These are phyloP conservation scores for Drosophila aldrichi DNA, from an alignment of 2,888 invertebrate species.

Conservation along the genomic window DNA sequence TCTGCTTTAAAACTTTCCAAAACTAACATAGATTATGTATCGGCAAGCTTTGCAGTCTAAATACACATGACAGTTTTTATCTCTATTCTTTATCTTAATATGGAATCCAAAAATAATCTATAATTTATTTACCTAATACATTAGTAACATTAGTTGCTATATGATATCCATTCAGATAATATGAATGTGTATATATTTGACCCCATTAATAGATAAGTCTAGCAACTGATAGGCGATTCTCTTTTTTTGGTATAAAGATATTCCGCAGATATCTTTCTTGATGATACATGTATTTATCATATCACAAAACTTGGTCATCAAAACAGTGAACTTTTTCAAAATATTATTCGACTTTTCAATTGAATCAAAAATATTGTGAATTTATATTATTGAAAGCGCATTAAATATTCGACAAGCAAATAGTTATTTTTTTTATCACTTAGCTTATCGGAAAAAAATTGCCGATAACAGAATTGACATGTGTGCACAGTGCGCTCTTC, in stretches of 20 bases:
- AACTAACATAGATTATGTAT: not conserved
- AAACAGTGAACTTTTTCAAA: no score
- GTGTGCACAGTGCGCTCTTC: slow-evolving; percentile 35
- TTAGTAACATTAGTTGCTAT: not conserved
- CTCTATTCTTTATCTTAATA: slow-evolving; percentile 8
- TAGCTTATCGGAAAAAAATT: slow-evolving; percentile 43
- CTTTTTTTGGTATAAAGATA: not conserved
- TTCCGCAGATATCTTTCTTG: not conserved
- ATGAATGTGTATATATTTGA: not conserved
- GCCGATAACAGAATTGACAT: slow-evolving; percentile 69
- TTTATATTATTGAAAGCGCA: slow-evolving; percentile 8
- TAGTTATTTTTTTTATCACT: slow-evolving; percentile 27
- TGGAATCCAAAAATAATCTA: not conserved
- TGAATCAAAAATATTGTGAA: not conserved
- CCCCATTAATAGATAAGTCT: not conserved
- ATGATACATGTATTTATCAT: not conserved
- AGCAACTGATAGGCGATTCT: not conserved
- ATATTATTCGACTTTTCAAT: not conserved
- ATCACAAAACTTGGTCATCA: no score
- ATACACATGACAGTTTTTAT: not conserved
- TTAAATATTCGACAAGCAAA: not conserved
- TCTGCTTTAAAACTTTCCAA: slow-evolving; percentile 1
- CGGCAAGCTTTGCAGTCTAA: not conserved
- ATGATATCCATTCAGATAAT: not conserved
- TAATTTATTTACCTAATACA: slow-evolving; percentile 2